These are phyloP conservation scores for Lamprotornis superbus DNA, from an alignment of 2,113 vertebrate species.

Conservation along the genomic window DNA sequence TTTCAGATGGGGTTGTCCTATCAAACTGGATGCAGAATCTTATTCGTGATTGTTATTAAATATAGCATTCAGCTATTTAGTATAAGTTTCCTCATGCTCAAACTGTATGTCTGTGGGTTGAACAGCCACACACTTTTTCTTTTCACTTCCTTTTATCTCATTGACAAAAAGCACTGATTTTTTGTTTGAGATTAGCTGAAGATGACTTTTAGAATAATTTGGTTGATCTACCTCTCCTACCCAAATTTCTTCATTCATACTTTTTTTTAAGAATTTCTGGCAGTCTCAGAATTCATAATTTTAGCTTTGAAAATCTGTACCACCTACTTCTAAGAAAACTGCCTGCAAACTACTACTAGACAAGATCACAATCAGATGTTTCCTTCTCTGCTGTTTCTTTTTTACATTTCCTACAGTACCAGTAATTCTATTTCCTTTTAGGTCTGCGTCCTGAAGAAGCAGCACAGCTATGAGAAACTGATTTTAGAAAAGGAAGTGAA, in stretches of 20 bases:
- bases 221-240: background rate
- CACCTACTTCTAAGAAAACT: slow-evolving; percentile 2
- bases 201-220: background rate
- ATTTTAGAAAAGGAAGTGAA: background rate
- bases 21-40: background rate
- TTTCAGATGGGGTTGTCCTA: background rate
- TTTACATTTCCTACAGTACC: background rate
- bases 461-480: background rate
- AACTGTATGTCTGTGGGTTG: background rate
- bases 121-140: background rate
- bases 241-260: background rate
- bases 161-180: background rate
- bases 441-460: background rate
- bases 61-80: background rate
- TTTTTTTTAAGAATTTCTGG: background rate
- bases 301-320: background rate
- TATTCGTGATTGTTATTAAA: background rate
- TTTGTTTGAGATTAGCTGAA: background rate
- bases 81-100: background rate
- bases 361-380: background rate
- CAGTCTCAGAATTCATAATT: background rate
- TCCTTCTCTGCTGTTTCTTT: background rate
- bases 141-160: slow-evolving; percentile 24
- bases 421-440: background rate
- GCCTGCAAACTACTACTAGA: background rate